Evolutionary conservation across 2,888 invertebrate genomes (phyloP).

Genomic region (Cephus sareptanus): DNA sequence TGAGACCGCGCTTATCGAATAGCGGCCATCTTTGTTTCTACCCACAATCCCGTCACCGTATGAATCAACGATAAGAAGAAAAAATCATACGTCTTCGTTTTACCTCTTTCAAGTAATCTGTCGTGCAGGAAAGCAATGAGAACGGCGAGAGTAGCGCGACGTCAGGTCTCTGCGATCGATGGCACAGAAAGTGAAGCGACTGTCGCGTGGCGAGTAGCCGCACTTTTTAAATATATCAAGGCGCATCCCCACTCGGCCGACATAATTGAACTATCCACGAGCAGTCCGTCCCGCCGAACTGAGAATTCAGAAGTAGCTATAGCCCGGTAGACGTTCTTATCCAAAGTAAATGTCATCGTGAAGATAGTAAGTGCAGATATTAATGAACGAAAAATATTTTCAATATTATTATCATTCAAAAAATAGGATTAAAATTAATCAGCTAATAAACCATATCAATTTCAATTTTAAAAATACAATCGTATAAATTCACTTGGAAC

Average conservation of each 20-base stretch:
- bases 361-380: neutral
- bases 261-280: neutral
- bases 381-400: neutral
- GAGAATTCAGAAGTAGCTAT: neutral
- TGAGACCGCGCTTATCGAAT: neutral
- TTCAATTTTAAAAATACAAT: neutral
- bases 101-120: neutral
- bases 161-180: neutral
- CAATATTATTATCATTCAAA: neutral
- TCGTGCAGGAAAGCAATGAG: neutral
- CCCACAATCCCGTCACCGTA: neutral
- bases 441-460: neutral
- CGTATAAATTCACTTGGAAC: too few relatives aligned
- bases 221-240: conserved; percentile 3
- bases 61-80: neutral
- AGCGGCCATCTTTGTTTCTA: neutral
- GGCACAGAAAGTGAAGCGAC: conserved; percentile 25
- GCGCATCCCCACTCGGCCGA: conserved; percentile 2
- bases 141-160: neutral
- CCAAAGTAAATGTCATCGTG: neutral
- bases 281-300: neutral
- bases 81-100: neutral
- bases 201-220: conserved; percentile 32
- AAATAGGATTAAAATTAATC: neutral
- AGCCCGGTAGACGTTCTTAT: neutral